phyloP scores from a whole-genome alignment of 1,140 invertebrate genomes.

The Drosophila mojavensis region DNA sequence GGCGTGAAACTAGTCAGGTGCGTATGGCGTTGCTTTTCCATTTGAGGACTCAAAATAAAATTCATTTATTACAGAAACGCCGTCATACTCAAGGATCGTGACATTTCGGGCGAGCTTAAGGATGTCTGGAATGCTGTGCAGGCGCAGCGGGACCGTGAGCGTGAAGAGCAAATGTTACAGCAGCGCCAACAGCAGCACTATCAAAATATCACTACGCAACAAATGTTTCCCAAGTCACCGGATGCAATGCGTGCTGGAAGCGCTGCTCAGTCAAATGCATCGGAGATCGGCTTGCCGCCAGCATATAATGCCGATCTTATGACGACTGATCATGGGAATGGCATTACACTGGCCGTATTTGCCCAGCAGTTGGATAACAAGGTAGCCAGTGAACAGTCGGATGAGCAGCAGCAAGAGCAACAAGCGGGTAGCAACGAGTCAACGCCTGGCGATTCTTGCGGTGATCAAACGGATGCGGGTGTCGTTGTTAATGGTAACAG shows the following conservation, averaged over 20 bases:
- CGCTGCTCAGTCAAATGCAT: conserved; percentile 37
- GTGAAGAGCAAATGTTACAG: conserved; percentile 83
- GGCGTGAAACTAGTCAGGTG: conserved; percentile 86
- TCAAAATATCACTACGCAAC: conserved; percentile 80
- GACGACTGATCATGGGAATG: conserved; percentile 58
- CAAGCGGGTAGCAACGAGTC: conserved; percentile 15
- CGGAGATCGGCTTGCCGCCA: conserved; percentile 50
- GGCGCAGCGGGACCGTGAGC: conserved; percentile 86
- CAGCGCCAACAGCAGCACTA: conserved; percentile 79
- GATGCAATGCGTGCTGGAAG: conserved; percentile 64
- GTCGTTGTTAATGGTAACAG: conserved; percentile 31
- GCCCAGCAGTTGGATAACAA: conserved; percentile 76
- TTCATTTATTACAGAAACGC: conserved; percentile 84
- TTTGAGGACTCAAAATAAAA: not conserved
- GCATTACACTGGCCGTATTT: conserved; percentile 67
- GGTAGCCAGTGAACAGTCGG: conserved; percentile 63
- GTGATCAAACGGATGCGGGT: conserved; percentile 68
- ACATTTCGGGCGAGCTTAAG: conserved; percentile 89
- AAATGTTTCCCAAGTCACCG: conserved; percentile 80
- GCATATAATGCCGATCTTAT: conserved; percentile 61
- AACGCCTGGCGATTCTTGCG: conserved; percentile 37
- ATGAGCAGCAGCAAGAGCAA: conserved; percentile 35
- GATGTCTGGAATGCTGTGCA: conserved; percentile 90
- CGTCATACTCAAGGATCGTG: conserved; percentile 88
- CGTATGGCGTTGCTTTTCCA: not conserved